A percentile compares a stretch with the other conserved stretches of the same genome.
phyloP scores from a whole-genome alignment of 2,113 vertebrate genomes.

The Prochilodus magdalenae region DNA sequence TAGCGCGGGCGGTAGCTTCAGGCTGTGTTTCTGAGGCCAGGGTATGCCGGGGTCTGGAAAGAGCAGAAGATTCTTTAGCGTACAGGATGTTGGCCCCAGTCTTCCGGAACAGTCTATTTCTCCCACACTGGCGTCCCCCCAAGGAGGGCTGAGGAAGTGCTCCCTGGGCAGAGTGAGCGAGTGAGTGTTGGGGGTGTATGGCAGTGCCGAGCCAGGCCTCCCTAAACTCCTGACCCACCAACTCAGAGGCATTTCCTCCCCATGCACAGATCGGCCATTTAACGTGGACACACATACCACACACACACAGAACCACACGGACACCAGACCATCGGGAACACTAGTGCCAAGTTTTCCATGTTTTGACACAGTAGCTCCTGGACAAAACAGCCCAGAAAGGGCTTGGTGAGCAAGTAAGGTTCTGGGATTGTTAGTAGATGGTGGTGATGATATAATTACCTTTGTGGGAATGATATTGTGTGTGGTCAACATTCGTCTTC shows the following conservation, averaged over 20 bases:
- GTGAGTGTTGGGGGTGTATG: conserved; percentile 45
- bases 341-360: neutral
- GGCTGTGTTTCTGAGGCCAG: neutral
- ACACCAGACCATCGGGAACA: conserved; percentile 1
- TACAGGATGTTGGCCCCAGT: conserved; percentile 49
- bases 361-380: neutral
- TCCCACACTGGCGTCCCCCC: conserved; percentile 52
- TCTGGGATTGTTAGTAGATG: neutral
- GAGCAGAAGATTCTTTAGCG: conserved; percentile 43
- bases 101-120: conserved; percentile 51
- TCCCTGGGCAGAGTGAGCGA: conserved; percentile 37
- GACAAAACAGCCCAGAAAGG: too few species aligned
- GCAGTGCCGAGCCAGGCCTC: conserved; percentile 62
- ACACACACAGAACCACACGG: conserved; percentile 7
- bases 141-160: conserved; percentile 51
- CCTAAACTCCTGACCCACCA: conserved; percentile 80
- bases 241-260: conserved; percentile 84
- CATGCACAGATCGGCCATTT: conserved; percentile 50
- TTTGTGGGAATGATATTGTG: too few species aligned
- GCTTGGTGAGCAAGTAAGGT: neutral
- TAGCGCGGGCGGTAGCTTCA: neutral
- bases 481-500: too few species aligned
- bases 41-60: conserved; percentile 36
- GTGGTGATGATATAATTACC: too few species aligned
- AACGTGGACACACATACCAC: conserved; percentile 37